Evolutionary conservation across 2,797 vertebrate species (phyloP).

Genomic region (Eleutherodactylus coqui): DNA sequence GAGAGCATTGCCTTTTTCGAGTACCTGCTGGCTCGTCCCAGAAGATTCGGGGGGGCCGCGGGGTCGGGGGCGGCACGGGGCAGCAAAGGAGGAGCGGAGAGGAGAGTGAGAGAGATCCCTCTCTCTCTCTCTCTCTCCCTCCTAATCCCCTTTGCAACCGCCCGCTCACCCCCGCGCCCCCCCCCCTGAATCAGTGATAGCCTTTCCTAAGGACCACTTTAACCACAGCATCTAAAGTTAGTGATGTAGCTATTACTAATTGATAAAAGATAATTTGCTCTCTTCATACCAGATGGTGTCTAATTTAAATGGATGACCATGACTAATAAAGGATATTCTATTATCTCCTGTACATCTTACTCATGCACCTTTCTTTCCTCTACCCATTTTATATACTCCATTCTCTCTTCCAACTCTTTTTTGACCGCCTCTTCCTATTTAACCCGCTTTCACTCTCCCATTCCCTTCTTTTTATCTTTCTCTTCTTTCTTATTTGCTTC

Average conservation of each 20-base stretch:
- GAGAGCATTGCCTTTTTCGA: too few relatives aligned
- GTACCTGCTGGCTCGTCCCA: too few relatives aligned
- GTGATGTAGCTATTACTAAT: background rate
- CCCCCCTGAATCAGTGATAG: too few relatives aligned
- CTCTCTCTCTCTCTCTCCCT: too few relatives aligned
- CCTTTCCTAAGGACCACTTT: background rate
- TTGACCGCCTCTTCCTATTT: too few relatives aligned
- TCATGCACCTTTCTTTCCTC: background rate
- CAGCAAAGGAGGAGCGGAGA: too few relatives aligned
- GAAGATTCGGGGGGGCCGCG: too few relatives aligned
- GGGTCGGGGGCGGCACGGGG: too few relatives aligned
- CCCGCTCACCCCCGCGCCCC: too few relatives aligned
- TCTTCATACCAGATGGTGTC: background rate
- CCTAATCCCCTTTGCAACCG: too few relatives aligned
- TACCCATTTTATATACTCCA: background rate
- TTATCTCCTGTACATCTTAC: background rate
- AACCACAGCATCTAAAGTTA: too few relatives aligned
- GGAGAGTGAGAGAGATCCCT: too few relatives aligned
- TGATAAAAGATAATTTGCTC: background rate
- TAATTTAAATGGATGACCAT: background rate
- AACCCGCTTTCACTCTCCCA: background rate
- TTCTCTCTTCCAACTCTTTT: background rate
- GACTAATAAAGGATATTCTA: background rate
- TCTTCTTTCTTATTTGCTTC: background rate
- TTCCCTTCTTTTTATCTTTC: background rate